Conservation (phyloP, 1,140 invertebrate species). For the Drosophila novamexicana region DNA sequence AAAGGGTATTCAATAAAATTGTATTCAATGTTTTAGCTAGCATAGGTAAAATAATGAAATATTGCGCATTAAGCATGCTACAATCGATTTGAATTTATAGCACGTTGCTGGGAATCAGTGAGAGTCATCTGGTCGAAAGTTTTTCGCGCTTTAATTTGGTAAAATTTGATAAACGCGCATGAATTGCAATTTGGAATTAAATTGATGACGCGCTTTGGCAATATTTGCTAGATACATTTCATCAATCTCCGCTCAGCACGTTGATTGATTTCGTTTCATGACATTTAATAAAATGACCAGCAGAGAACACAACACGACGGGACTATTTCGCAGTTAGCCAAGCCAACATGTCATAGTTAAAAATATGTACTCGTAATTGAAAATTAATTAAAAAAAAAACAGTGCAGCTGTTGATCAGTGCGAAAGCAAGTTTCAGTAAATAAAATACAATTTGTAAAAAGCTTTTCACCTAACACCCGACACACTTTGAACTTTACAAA, state of each 20-base stretch:
- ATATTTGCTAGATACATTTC: conserved; percentile 45
- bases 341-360: conserved; percentile 60
- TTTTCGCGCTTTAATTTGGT: conserved; percentile 40
- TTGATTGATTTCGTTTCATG: conserved; percentile 72
- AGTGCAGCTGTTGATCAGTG: background rate
- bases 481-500: conserved; percentile 24
- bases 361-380: conserved; percentile 67
- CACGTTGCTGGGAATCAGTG: background rate
- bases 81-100: conserved; percentile 1
- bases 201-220: conserved; percentile 60
- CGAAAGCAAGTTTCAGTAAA: too few relatives aligned
- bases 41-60: background rate
- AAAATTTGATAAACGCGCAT: conserved; percentile 58
- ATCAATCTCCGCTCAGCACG: conserved; percentile 7
- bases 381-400: conserved; percentile 62
- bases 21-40: background rate
- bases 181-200: conserved; percentile 78
- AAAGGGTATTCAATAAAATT: background rate
- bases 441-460: background rate
- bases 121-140: conserved; percentile 15
- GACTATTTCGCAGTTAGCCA: conserved; percentile 45
- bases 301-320: conserved; percentile 34
- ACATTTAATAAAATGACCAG: conserved; percentile 69
- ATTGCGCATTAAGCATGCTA: background rate
- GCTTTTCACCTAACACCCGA: background rate